Evolutionary conservation across 2,797 vertebrate species (phyloP), one percentile per base, ranked within the genome.

Genomic region (Megalops cyprinoides): DNA sequence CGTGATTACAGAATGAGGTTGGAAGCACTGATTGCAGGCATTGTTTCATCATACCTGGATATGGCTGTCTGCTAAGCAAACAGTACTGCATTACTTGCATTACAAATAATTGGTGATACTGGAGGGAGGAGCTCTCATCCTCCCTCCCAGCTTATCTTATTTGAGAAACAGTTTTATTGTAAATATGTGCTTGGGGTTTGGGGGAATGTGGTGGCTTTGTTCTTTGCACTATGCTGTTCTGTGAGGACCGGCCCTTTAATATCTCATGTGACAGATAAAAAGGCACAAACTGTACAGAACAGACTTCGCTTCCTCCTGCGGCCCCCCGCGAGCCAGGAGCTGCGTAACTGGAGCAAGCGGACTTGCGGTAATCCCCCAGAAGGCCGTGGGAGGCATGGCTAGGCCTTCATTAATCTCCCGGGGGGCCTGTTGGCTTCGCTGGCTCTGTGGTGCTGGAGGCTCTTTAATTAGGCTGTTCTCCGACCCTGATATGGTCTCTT

Each of bases 401-500:
- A 39, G 44, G 58, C 37, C 31, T 31, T 14, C n/a, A 46, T 18
- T 81, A 65, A 65, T 81, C 55, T 76, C 74, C 44, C 28, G 20
- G 28, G 58, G 69, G 69, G 69, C 7, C 49, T 39, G 18, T 56
- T 73, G 65, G 78, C 34, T 71, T 71, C 5, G 18, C 37, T 3
- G 0, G 34, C 37, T 71, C 67, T n/a, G 34, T 31, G 15, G 4
- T 69, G 34, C 37, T 23, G 12, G n/a, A 53, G 67, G 75, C 37
- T 74, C 49, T 84, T 76, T 78, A 83, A 84, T 84, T 84, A 82
- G 25, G 18, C 74, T 20, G 20, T 18, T 44, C 31, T 69, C 58
- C 65, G 28, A 78, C 77, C 78, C 60, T 81, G 25, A 31, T 58
- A 51, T 80, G 0, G 76, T 79, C 39, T 67, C 39, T 60, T 15